These are phyloP conservation scores for Enteromius treurensis DNA, from an alignment of 2,797 vertebrate genomes.

Conservation along the genomic window DNA sequence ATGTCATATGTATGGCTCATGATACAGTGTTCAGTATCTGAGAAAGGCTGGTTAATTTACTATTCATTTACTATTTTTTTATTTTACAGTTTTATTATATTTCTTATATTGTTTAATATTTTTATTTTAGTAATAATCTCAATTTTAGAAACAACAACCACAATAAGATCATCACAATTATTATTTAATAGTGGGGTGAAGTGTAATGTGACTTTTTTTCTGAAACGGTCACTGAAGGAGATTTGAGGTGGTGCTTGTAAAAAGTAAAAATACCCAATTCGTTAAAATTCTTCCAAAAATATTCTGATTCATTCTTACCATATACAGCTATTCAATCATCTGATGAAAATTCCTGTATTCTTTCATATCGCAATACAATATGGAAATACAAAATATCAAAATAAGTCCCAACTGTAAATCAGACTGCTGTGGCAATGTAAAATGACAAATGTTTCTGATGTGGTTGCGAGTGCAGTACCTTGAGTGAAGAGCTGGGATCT, in stretches of 20 bases:
- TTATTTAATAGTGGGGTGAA: not conserved
- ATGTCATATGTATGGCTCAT: not conserved
- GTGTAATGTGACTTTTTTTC: not conserved
- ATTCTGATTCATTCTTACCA: not conserved
- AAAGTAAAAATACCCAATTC: not conserved
- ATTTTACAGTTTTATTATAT: not conserved
- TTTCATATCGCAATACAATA: not conserved
- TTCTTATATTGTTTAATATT: not conserved
- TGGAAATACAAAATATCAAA: not conserved
- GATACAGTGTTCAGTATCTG: not conserved
- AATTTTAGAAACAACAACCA: not conserved
- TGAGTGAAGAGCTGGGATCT: not conserved
- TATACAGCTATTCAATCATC: not conserved
- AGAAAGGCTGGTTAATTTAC: not conserved
- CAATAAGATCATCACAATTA: not conserved
- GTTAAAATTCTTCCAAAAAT: not conserved
- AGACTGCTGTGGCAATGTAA: not conserved
- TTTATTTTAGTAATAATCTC: not conserved
- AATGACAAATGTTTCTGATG: not conserved
- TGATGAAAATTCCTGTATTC: not conserved
- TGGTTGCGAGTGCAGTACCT: constrained; percentile 45
- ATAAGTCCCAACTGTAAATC: not conserved
- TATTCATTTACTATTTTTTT: not conserved
- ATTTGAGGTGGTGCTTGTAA: not conserved
- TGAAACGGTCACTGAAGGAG: not conserved